These are phyloP conservation scores for Synaphobranchus kaupii DNA, from an alignment of 2,797 vertebrate genomes.

Conservation along the genomic window DNA sequence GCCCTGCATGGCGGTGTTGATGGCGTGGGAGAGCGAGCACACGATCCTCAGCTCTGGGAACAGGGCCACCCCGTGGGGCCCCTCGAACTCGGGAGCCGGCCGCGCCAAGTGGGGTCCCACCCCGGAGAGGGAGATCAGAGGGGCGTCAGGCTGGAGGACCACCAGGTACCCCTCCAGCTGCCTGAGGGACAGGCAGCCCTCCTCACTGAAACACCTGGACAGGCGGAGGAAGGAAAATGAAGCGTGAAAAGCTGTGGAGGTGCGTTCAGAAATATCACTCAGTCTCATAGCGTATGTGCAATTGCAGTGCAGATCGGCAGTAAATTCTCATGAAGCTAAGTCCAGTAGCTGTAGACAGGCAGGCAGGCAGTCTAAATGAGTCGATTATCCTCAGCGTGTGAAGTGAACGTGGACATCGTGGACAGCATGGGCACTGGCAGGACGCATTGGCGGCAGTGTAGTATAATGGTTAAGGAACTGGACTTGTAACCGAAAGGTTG, in stretches of 20 bases:
- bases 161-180: conserved; percentile 95
- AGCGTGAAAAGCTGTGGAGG: conserved; percentile 47
- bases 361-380: background rate
- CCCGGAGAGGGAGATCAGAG: conserved; percentile 93
- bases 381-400: background rate
- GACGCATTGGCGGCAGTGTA: no score
- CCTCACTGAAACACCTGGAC: conserved; percentile 92
- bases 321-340: background rate
- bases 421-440: background rate
- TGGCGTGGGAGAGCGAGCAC: conserved; percentile 90
- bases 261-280: background rate
- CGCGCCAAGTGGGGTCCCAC: conserved; percentile 87
- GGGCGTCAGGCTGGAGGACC: conserved; percentile 94
- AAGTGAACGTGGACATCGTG: background rate
- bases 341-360: background rate
- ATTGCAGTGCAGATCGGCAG: background rate
- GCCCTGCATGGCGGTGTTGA: conserved; percentile 83
- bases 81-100: conserved; percentile 87
- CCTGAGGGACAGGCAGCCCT: conserved; percentile 91
- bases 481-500: no score
- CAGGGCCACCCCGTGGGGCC: conserved; percentile 81
- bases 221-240: conserved; percentile 28
- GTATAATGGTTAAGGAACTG: no score
- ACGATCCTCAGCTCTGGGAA: conserved; percentile 92
- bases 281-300: background rate